Base-by-base conservation (phyloP, 2,888 invertebrate genomes). In the Leptopilina syphax region DNA sequence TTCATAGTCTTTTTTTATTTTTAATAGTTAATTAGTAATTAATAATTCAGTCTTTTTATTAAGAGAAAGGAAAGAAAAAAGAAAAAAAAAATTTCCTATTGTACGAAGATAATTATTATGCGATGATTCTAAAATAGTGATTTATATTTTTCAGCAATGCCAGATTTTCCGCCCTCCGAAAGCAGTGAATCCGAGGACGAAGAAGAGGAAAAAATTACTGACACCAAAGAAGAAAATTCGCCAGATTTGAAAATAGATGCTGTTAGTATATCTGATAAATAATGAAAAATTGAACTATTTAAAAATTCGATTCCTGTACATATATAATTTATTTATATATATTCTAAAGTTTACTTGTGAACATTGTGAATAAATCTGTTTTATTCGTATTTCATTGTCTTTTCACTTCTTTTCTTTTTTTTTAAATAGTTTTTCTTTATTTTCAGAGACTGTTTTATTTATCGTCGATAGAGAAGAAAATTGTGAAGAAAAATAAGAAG, bases 121-220 rank as follows among this genome's bases (percentile, higher is more conserved):
- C 8, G 7, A 44, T 44, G 44, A 44, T 44, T 44, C 6, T 44
- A 44, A 44, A 10, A 79, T 68, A 70, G 50, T 57, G 34, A 34
- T 34, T 34, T 34, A 34, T 68, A 50, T 67, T 65, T 78, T 76
- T 27, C 50, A 92, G 91, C 89, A 60, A 83, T 88, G 68, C 86
- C 88, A 9, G 91, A 90, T 86, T 89, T 88, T 76, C 91, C 91
- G n/a, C 88, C 90, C 27, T 73, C 86, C 1, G 90, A 90, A 63
- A 86, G 44, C 8, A 44, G 88, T 13, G 91, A 91, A 18, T 85
- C 87, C 8, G 91, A 91, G 81, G 86, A 85, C 1, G 89, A 89
- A 27, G 87, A 87, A 10, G 86, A 87, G 27, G 84, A 86, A 57
- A 77, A 78, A n/a, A 8, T 9, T 8, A 63, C 18, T 10, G 24